phyloP scores from a whole-genome alignment of 2,888 invertebrate species.

The Sinodicranocentrus sp. region DNA sequence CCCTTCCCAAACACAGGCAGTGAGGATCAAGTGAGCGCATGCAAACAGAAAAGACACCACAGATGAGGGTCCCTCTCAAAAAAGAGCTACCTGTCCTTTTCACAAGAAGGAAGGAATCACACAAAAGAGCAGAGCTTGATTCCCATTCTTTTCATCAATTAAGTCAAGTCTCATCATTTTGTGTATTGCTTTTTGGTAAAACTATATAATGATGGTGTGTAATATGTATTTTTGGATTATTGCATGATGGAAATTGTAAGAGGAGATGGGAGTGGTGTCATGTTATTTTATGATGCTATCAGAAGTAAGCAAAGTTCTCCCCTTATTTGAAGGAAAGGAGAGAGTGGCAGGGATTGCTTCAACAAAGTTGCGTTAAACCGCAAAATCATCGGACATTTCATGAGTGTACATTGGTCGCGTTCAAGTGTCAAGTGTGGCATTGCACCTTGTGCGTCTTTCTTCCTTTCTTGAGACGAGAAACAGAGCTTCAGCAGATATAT shows the following conservation, averaged over 20 bases:
- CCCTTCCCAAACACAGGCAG: not conserved
- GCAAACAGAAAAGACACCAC: not conserved
- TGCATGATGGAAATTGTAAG: not conserved
- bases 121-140: too few relatives aligned
- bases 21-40: not conserved
- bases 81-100: too few relatives aligned
- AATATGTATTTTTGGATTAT: not conserved
- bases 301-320: too few relatives aligned
- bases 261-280: not conserved
- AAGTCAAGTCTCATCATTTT: too few relatives aligned
- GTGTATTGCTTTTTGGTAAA: too few relatives aligned
- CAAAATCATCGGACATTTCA: slow-evolving; percentile 1
- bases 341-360: not conserved
- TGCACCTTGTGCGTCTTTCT: not conserved
- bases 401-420: not conserved
- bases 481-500: too few relatives aligned
- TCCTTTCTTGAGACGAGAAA: too few relatives aligned
- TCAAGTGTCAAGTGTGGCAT: not conserved
- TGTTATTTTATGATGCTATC: not conserved
- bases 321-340: not conserved
- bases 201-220: too few relatives aligned
- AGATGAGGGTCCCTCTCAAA: not conserved
- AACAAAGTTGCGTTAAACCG: not conserved
- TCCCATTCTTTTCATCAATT: too few relatives aligned
- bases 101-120: too few relatives aligned